Conservation (phyloP, 2,797 vertebrate genomes). For the Hapalemur alaotrensis region DNA sequence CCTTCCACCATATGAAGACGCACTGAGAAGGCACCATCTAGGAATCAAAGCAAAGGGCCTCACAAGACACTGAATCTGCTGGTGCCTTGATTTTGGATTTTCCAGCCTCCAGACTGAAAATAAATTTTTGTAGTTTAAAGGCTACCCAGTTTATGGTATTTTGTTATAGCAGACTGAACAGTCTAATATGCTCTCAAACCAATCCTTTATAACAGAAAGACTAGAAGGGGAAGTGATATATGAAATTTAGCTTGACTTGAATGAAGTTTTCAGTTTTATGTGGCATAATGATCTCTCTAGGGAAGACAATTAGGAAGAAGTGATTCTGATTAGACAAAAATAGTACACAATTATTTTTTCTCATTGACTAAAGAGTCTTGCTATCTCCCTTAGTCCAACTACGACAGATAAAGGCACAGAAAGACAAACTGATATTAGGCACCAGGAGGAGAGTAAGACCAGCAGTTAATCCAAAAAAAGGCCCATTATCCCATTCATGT, state of each 20-base stretch:
- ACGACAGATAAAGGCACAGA: background rate
- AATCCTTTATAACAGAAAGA: background rate
- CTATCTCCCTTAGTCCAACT: background rate
- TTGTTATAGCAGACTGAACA: background rate
- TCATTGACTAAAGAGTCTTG: slow-evolving; percentile 15
- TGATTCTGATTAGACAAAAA: background rate
- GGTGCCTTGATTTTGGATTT: background rate
- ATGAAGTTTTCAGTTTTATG: slow-evolving; percentile 6
- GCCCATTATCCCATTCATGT: background rate
- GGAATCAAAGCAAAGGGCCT: background rate
- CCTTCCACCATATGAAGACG: background rate
- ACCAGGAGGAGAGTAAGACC: background rate
- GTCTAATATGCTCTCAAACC: background rate
- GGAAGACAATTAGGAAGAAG: slow-evolving; percentile 30
- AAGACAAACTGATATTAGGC: background rate
- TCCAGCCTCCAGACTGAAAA: background rate
- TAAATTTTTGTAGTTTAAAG: background rate
- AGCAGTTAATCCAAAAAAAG: background rate
- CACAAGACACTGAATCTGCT: background rate
- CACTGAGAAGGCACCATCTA: background rate
- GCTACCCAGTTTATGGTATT: background rate
- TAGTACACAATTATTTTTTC: background rate
- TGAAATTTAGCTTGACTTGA: slow-evolving; percentile 39
- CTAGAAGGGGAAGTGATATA: background rate
- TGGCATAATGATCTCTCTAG: background rate